Conservation (phyloP, 2,888 invertebrate species). For the Hymenopus coronatus region DNA sequence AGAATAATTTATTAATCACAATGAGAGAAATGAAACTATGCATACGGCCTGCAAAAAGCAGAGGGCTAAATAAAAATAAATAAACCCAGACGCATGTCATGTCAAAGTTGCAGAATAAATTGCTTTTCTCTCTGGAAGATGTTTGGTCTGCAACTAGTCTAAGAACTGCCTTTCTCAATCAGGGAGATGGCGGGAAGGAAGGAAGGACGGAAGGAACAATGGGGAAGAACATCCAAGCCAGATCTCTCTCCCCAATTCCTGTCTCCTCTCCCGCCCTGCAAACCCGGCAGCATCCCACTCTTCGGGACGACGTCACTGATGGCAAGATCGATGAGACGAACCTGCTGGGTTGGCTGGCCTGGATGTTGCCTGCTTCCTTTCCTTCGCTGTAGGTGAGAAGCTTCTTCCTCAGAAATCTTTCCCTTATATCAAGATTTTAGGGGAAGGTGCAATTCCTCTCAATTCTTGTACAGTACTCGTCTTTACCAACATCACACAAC, state of each 20-base stretch:
- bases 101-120: not conserved
- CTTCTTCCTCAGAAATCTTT: not conserved
- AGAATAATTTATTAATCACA: no score
- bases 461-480: no score
- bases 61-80: not conserved
- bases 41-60: no score
- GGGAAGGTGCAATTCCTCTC: no score
- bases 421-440: no score
- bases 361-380: conserved; percentile 17
- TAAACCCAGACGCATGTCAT: not conserved
- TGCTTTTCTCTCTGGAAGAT: not conserved
- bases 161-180: not conserved
- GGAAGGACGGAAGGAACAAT: not conserved
- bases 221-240: not conserved
- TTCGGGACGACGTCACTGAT: conserved; percentile 19
- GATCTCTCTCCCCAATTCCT: not conserved
- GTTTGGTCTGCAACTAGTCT: not conserved
- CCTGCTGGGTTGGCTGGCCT: conserved; percentile 13
- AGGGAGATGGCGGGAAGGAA: not conserved
- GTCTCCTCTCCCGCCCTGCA: conserved; percentile 2
- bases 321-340: conserved; percentile 25
- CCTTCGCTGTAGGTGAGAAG: not conserved
- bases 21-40: no score
- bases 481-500: no score
- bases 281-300: not conserved